A percentile compares a stretch with the other conserved stretches of the same genome.
These are phyloP conservation scores for Siphamia tubifer DNA, from an alignment of 2,113 vertebrate species.

Conservation along the genomic window DNA sequence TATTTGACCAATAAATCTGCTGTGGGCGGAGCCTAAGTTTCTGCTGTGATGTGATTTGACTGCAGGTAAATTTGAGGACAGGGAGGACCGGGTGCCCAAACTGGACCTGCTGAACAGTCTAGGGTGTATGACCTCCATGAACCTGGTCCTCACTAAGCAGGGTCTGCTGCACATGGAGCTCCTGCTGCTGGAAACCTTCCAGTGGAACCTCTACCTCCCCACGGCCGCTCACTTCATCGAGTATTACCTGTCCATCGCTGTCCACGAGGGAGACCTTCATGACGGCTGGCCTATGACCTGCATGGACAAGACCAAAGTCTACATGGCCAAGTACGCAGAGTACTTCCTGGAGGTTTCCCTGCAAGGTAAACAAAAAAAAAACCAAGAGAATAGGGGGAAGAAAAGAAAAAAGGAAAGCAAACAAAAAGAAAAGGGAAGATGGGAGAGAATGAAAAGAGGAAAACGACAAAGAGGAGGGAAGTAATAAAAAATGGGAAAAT, in stretches of 20 bases:
- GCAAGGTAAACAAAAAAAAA: constrained; percentile 94
- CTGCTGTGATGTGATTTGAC: not conserved
- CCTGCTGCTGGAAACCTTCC: constrained; percentile 92
- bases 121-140: constrained; percentile 97
- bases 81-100: constrained; percentile 96
- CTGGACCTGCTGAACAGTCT: constrained; percentile 94
- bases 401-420: too few species aligned
- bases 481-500: too few species aligned
- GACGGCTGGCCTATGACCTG: constrained; percentile 95
- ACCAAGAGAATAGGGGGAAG: too few species aligned
- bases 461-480: too few species aligned
- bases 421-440: too few species aligned
- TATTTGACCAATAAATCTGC: too few species aligned
- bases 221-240: constrained; percentile 98
- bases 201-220: constrained; percentile 98
- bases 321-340: constrained; percentile 96
- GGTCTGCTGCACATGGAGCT: constrained; percentile 96
- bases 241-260: constrained; percentile 93
- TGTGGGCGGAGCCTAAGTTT: too few species aligned
- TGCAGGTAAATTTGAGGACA: constrained; percentile 98
- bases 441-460: too few species aligned
- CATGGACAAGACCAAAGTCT: constrained; percentile 92
- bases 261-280: constrained; percentile 92
- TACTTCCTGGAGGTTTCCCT: constrained; percentile 98
- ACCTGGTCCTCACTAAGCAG: constrained; percentile 94